Percentiles rank a stretch among this genome's conserved stretches.
phyloP scores from a whole-genome alignment of 2,888 invertebrate genomes.

The Phlogophora meticulosa region DNA sequence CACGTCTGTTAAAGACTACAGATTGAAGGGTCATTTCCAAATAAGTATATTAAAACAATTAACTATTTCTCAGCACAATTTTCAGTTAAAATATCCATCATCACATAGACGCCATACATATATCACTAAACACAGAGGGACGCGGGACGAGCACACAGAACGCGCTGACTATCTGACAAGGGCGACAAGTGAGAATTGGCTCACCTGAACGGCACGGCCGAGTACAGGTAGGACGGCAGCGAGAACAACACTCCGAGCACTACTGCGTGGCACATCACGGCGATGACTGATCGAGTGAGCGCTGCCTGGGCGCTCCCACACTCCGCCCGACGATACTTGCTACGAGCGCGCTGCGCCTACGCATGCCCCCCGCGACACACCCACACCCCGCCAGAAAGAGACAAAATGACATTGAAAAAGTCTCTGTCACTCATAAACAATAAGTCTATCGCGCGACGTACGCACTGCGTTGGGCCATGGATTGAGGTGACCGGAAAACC shows the following conservation, averaged over 20 bases:
- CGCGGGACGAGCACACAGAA: conserved; percentile 7
- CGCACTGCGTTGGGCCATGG: conserved; percentile 10
- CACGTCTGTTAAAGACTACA: not conserved
- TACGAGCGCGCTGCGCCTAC: conserved; percentile 50
- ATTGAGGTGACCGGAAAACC: conserved; percentile 38
- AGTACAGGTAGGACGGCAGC: conserved; percentile 86
- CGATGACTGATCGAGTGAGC: conserved; percentile 63
- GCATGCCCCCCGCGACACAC: conserved; percentile 36
- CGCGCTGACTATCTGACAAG: conserved; percentile 11
- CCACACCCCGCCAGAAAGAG: conserved; percentile 48
- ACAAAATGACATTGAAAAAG: conserved; percentile 32
- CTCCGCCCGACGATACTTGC: conserved; percentile 12
- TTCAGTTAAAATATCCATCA: conserved; percentile 3
- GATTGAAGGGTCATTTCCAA: conserved; percentile 11
- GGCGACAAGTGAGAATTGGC: conserved; percentile 54
- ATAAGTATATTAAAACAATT: conserved; percentile 11
- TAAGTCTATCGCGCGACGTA: conserved; percentile 20
- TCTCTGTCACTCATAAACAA: conserved; percentile 52
- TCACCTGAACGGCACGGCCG: conserved; percentile 88
- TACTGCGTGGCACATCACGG: conserved; percentile 86
- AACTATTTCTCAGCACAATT: not conserved
- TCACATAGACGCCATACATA: conserved; percentile 21
- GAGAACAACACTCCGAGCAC: conserved; percentile 87
- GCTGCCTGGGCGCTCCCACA: conserved; percentile 4
- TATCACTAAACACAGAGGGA: conserved; percentile 1